Evolutionary conservation across 2,797 vertebrate species (phyloP).

Genomic region (Bovichtus diacanthus): DNA sequence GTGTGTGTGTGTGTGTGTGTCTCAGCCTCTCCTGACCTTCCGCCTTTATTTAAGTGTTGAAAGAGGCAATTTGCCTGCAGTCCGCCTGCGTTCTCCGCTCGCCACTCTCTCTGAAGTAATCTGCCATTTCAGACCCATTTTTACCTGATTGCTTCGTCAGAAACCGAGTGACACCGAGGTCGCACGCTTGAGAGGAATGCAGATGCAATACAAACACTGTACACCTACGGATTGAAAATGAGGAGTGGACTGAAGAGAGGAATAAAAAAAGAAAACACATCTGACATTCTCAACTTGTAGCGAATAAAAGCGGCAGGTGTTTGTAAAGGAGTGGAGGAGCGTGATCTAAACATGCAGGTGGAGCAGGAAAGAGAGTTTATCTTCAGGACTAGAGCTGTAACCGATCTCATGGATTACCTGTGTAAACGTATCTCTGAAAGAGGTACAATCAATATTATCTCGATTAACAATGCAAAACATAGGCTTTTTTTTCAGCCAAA

Average conservation of each 20-base stretch:
- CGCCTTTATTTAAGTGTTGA: slow-evolving; percentile 73
- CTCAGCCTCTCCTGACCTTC: slow-evolving; percentile 63
- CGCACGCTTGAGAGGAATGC: slow-evolving; percentile 49
- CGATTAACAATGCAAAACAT: too few species aligned
- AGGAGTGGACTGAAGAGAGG: slow-evolving; percentile 18
- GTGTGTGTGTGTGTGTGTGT: slow-evolving; percentile 37
- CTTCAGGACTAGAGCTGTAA: not conserved
- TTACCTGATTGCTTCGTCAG: slow-evolving; percentile 74
- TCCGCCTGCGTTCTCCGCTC: slow-evolving; percentile 40
- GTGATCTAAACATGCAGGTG: slow-evolving; percentile 1
- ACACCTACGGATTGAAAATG: slow-evolving; percentile 55
- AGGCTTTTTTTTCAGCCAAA: too few species aligned
- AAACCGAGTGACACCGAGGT: slow-evolving; percentile 62
- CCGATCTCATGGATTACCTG: too few species aligned
- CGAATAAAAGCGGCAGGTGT: slow-evolving; percentile 27
- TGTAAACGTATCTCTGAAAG: not conserved
- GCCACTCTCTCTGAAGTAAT: slow-evolving; percentile 66
- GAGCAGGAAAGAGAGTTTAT: not conserved
- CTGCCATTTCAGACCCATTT: slow-evolving; percentile 75
- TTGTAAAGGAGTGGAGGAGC: not conserved
- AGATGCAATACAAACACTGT: slow-evolving; percentile 61
- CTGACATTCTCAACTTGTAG: slow-evolving; percentile 31
- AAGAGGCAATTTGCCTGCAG: slow-evolving; percentile 77
- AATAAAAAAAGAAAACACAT: slow-evolving; percentile 28
- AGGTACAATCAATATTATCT: not conserved